These are phyloP conservation scores for Columba livia DNA, from an alignment of 2,113 vertebrate species.

Conservation along the genomic window DNA sequence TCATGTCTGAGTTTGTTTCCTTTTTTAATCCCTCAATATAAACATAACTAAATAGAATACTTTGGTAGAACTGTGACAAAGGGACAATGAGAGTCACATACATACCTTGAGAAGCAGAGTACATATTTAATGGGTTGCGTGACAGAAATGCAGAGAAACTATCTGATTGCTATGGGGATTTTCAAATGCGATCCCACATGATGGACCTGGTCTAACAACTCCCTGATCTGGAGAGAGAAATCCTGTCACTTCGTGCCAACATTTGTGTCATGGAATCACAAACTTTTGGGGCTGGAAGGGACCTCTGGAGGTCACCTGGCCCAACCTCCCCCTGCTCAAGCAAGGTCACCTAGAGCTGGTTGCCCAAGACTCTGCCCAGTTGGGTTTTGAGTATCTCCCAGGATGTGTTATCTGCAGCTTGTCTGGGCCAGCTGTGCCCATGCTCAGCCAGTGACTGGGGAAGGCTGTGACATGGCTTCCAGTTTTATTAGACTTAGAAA, in stretches of 20 bases:
- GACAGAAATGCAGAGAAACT: background rate
- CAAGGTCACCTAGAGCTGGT: background rate
- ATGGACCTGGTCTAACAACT: background rate
- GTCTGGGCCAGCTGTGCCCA: background rate
- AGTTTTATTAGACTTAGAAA: background rate
- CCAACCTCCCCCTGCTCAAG: background rate
- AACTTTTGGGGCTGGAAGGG: background rate
- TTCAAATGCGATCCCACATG: background rate
- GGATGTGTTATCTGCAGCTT: background rate
- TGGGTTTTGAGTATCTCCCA: background rate
- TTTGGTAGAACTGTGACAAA: background rate
- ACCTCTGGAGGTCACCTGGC: background rate
- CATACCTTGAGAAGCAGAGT: background rate
- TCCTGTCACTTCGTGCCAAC: background rate
- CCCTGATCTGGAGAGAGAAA: background rate
- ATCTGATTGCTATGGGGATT: background rate
- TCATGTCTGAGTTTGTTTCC: background rate
- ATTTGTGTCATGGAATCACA: background rate
- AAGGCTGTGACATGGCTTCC: background rate
- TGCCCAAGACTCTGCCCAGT: background rate
- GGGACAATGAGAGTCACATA: background rate
- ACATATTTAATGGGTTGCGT: background rate
- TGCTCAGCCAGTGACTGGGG: background rate
- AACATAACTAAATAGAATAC: background rate
- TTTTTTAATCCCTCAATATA: background rate